phyloP scores from a whole-genome alignment of 2,888 invertebrate genomes.

The Shargacucullia verbasci region DNA sequence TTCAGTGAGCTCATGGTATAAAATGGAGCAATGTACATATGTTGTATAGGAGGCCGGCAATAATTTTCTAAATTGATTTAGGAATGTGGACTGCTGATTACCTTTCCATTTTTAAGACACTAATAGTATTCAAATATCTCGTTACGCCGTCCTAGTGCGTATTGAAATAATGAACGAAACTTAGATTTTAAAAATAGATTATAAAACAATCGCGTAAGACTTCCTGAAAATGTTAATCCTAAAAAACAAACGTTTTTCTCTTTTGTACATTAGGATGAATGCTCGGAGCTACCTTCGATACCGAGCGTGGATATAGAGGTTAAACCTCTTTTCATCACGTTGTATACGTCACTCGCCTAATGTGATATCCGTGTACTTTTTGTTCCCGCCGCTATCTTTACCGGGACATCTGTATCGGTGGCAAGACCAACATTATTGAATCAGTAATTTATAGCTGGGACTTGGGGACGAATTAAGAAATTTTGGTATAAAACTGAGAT shows the following conservation, averaged over 20 bases:
- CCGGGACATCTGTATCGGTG: slow-evolving; percentile 86
- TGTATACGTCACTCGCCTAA: slow-evolving; percentile 74
- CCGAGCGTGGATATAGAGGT: slow-evolving; percentile 56
- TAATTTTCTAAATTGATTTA: background rate
- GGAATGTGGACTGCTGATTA: too few species aligned
- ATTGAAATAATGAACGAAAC: too few species aligned
- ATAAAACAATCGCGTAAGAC: too few species aligned
- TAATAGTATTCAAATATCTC: too few species aligned
- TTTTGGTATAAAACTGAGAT: slow-evolving; percentile 67
- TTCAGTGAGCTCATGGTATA: background rate
- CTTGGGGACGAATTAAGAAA: slow-evolving; percentile 74
- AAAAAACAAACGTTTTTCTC: too few species aligned
- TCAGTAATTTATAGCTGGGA: slow-evolving; percentile 82
- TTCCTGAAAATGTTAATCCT: too few species aligned
- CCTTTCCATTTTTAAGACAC: too few species aligned
- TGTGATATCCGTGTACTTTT: slow-evolving; percentile 87
- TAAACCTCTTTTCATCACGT: slow-evolving; percentile 58
- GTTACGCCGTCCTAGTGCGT: too few species aligned
- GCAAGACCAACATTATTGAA: slow-evolving; percentile 83
- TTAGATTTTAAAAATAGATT: too few species aligned
- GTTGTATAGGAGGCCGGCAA: background rate
- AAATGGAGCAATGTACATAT: slow-evolving; percentile 2
- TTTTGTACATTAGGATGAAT: too few species aligned
- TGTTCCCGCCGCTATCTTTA: slow-evolving; percentile 82
- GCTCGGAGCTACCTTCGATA: slow-evolving; percentile 40